phyloP scores from a whole-genome alignment of 2,888 invertebrate genomes.

The Acleris cristana region DNA sequence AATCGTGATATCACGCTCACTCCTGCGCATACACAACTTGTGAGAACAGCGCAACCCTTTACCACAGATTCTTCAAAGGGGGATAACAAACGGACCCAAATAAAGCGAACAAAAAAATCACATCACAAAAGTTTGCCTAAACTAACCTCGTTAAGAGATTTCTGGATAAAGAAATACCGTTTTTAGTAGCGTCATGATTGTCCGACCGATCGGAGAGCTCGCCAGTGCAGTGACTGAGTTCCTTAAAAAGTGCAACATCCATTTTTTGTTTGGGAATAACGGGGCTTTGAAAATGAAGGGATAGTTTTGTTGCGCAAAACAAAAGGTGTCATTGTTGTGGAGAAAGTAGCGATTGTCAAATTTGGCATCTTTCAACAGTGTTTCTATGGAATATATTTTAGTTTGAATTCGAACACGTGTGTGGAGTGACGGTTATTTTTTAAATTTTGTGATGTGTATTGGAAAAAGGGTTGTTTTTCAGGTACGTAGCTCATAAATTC shows the following conservation, averaged over 20 bases:
- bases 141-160: conserved; percentile 83
- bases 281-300: conserved; percentile 64
- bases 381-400: conserved; percentile 13
- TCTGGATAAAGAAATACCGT: conserved; percentile 82
- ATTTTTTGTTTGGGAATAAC: conserved; percentile 43
- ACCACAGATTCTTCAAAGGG: conserved; percentile 59
- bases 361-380: conserved; percentile 56
- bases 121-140: conserved; percentile 83
- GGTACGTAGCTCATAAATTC: conserved; percentile 54
- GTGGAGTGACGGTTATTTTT: conserved; percentile 14
- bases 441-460: not conserved
- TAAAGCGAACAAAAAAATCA: conserved; percentile 77
- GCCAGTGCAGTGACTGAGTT: conserved; percentile 62
- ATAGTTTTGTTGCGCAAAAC: conserved; percentile 69
- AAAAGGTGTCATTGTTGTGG: conserved; percentile 68
- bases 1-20: conserved; percentile 77
- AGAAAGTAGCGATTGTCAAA: conserved; percentile 76
- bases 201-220: conserved; percentile 79
- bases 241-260: conserved; percentile 46
- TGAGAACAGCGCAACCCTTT: conserved; percentile 71
- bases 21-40: conserved; percentile 66
- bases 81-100: conserved; percentile 73
- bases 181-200: conserved; percentile 82
- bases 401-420: conserved; percentile 19
- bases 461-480: conserved; percentile 38